Evolutionary conservation across 2,888 invertebrate genomes (phyloP).

Genomic region (Apomyelois bistriatella): DNA sequence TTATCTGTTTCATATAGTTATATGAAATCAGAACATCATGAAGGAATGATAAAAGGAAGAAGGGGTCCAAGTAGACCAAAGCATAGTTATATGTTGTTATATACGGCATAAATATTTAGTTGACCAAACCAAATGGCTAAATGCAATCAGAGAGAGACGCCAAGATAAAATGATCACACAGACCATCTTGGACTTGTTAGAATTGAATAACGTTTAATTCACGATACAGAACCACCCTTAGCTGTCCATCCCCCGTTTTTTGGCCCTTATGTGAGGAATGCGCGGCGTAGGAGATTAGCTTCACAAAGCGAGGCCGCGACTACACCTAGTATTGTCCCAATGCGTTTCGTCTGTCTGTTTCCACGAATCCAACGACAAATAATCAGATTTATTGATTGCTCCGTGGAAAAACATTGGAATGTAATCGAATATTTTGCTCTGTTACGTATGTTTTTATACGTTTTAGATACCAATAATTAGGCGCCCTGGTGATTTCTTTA

Average conservation of each 20-base stretch:
- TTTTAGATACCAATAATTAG: too few relatives aligned
- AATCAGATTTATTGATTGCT: constrained; percentile 2
- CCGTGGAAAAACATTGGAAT: background rate
- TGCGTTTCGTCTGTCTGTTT: constrained; percentile 1
- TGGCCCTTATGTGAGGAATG: constrained; percentile 71
- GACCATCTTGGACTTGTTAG: too few relatives aligned
- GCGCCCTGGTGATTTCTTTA: too few relatives aligned
- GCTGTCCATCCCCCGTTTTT: constrained; percentile 40
- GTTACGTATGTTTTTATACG: background rate
- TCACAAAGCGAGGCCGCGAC: constrained; percentile 22
- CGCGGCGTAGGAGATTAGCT: constrained; percentile 60
- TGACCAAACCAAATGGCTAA: too few relatives aligned
- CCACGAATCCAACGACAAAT: constrained; percentile 2
- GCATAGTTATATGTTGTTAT: too few relatives aligned
- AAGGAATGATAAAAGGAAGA: too few relatives aligned
- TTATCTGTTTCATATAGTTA: too few relatives aligned
- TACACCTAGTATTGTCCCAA: constrained; percentile 23
- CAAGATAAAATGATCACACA: too few relatives aligned
- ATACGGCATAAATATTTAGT: too few relatives aligned
- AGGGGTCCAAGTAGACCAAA: too few relatives aligned
- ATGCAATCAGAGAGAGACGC: too few relatives aligned
- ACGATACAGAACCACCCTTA: constrained; percentile 32
- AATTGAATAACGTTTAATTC: background rate
- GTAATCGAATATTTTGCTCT: background rate
- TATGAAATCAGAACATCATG: too few relatives aligned